Conservation (phyloP, 2,797 vertebrate genomes). For the Aselliscus stoliczkanus region DNA sequence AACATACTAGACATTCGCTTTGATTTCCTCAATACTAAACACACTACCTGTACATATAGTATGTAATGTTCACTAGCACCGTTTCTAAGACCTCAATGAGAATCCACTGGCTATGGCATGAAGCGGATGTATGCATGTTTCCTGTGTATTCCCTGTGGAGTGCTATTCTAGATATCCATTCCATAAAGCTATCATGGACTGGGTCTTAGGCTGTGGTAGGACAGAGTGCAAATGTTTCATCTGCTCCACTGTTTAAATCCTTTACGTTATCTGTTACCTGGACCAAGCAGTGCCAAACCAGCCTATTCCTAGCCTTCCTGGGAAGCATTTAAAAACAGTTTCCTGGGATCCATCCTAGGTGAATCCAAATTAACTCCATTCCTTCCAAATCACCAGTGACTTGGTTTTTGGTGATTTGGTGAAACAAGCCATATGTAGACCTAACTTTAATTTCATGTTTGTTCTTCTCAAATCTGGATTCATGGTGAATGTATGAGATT, state of each 20-base stretch:
- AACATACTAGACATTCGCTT: neutral
- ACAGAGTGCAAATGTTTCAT: neutral
- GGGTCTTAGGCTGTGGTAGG: neutral
- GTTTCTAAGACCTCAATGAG: neutral
- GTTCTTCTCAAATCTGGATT: neutral
- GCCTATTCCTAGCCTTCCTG: neutral
- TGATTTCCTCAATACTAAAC: neutral
- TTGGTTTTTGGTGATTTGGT: neutral
- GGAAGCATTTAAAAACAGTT: neutral
- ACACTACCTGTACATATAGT: neutral
- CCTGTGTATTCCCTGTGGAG: neutral
- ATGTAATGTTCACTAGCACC: neutral
- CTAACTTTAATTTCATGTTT: neutral
- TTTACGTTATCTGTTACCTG: neutral
- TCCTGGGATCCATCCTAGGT: neutral
- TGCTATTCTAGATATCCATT: neutral
- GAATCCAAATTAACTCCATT: neutral
- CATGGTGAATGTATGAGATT: neutral
- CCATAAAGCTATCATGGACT: accelerated
- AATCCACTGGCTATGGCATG: neutral
- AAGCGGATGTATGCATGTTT: neutral
- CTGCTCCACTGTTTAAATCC: neutral
- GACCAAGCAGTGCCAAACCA: neutral
- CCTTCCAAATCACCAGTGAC: neutral
- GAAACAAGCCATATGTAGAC: neutral